Evolutionary conservation across 2,113 vertebrate species (phyloP), one percentile per base, ranked within the genome.

Genomic region (Castor canadensis): DNA sequence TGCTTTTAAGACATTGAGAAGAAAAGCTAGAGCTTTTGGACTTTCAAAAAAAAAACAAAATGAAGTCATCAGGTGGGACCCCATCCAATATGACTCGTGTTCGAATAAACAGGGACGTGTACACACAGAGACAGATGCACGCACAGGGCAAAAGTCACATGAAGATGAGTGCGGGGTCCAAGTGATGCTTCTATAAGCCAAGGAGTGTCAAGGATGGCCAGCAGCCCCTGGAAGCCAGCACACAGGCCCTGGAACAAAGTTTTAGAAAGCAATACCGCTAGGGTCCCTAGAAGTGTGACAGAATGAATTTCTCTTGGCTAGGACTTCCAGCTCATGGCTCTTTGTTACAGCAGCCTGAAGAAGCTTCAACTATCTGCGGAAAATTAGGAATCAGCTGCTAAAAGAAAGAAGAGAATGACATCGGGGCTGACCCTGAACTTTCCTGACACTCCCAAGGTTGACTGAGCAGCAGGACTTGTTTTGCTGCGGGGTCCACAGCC

Each of bases 241-340:
- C 24, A 22, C 35, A 22, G 35, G 71, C 19, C 38, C 19, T 17
- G 28, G 38, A 67, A 3, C 12, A 67, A n/a, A n/a, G n/a, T n/a
- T n/a, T n/a, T n/a, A 24, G 20, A 15, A 52, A 52, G 52, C 52
- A 52, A 52, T 2, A 15, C 5, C 40, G 32, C 40, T 67, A 3
- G 11, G 1, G 1, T 43, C 64, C 40, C 71, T 15, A 52, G 26
- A 35, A 17, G 20, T 1, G 8, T 1, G 19, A 9, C 12, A 16
- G 13, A 43, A 38, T 6, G 26, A 1, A 19, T 22, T 62, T 64
- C 80, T 86, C 38, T 47, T 66, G 45, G 22, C 16, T 64, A 22
- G 47, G 12, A 28, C 4, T 2, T 43, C 9, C 24, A 45, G 71
- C 24, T 73, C 3, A 0, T 3, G 24, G 24, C 26, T 1, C n/a